A percentile compares a stretch with the other conserved stretches of the same genome.
Conservation (phyloP, 2,888 invertebrate genomes). For the Plebejus melissa region DNA sequence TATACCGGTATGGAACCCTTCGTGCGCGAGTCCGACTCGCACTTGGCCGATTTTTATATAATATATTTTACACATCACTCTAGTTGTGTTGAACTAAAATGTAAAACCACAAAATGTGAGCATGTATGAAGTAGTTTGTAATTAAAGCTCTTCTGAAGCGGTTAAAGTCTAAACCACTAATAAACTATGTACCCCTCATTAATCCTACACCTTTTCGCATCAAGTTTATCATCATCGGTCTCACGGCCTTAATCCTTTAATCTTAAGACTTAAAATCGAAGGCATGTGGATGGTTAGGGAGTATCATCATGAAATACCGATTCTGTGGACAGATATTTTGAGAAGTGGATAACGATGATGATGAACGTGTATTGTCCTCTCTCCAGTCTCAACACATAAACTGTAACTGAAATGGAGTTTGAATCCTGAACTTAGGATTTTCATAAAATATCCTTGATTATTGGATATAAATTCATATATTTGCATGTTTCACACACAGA, state of each 20-base stretch:
- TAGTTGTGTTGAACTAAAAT: background rate
- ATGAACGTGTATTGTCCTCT: background rate
- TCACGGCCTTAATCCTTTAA: background rate
- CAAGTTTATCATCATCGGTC: background rate
- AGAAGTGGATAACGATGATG: too few species aligned
- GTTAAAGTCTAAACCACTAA: background rate
- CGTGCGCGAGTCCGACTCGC: too few species aligned
- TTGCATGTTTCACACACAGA: too few species aligned
- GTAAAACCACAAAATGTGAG: background rate
- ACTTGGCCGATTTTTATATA: too few species aligned
- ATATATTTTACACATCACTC: too few species aligned
- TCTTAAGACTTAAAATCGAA: background rate
- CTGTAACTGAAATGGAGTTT: too few species aligned
- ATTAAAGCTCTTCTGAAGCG: background rate
- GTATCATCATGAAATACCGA: too few species aligned
- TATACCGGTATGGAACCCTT: too few species aligned
- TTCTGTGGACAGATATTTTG: background rate
- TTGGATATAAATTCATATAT: too few species aligned
- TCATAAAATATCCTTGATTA: too few species aligned
- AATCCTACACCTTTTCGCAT: background rate
- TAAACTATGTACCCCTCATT: constrained; percentile 6
- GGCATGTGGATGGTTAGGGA: background rate
- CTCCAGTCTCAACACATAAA: too few species aligned
- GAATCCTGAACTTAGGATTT: too few species aligned
- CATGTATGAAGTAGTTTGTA: background rate